Evolutionary conservation across 2,888 invertebrate species (phyloP).

Genomic region (Drosophila monieri): DNA sequence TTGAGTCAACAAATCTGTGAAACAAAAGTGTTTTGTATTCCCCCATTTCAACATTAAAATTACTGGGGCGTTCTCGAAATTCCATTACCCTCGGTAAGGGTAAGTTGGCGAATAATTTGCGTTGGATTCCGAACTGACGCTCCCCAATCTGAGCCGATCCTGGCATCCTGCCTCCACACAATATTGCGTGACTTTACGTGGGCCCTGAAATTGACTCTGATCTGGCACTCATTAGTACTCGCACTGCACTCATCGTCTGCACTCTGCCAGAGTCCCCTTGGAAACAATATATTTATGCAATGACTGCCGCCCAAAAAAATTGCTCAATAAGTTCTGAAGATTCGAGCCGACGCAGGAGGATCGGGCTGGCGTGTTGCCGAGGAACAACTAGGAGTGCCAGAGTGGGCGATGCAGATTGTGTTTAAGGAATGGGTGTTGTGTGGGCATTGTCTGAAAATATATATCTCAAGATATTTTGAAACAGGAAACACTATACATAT

Average conservation of each 20-base stretch:
- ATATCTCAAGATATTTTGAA: not conserved
- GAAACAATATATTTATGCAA: constrained; percentile 13
- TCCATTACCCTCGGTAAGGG: not conserved
- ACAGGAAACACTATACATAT: constrained; percentile 22
- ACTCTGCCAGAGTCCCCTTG: constrained; percentile 8
- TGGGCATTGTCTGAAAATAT: constrained; percentile 20
- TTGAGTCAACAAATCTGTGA: too few species aligned
- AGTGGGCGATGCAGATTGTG: constrained; percentile 54
- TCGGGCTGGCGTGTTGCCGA: constrained; percentile 50
- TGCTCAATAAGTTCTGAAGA: constrained; percentile 59
- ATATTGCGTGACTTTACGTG: constrained; percentile 68
- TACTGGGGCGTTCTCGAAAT: not conserved
- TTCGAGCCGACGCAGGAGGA: constrained; percentile 16
- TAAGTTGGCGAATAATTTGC: constrained; percentile 13
- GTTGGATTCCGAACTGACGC: constrained; percentile 1
- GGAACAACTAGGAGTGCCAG: constrained; percentile 57
- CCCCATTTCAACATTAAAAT: not conserved
- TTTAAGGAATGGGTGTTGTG: constrained; percentile 9
- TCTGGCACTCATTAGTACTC: constrained; percentile 63
- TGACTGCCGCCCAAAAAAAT: constrained; percentile 49
- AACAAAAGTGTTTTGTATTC: not conserved
- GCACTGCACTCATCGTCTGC: constrained; percentile 47
- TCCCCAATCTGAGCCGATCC: constrained; percentile 22
- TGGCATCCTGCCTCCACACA: constrained; percentile 43
- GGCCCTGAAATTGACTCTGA: constrained; percentile 65